phyloP scores from a whole-genome alignment of 2,113 vertebrate species.

The Nothoprocta perdicaria region DNA sequence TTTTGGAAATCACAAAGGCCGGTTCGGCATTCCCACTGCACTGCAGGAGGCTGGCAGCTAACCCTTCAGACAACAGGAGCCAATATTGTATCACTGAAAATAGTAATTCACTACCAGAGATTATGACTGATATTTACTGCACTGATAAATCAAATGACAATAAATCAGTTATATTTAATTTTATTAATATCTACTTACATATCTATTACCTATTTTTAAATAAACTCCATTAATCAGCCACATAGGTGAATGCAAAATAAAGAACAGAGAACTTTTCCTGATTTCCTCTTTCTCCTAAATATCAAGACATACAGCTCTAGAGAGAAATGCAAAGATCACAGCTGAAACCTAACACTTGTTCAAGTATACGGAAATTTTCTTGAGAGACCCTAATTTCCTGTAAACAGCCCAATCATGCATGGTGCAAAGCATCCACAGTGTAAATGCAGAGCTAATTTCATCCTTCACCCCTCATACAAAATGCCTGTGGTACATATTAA shows the following conservation, averaged over 20 bases:
- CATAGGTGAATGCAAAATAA: background rate
- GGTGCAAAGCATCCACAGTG: background rate
- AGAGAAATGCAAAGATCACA: background rate
- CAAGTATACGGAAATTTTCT: background rate
- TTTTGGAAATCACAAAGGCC: background rate
- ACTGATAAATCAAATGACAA: background rate
- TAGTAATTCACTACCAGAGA: background rate
- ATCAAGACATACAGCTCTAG: conserved; percentile 8
- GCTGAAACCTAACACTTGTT: conserved; percentile 11
- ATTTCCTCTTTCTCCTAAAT: background rate
- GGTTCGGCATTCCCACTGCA: background rate
- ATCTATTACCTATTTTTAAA: background rate
- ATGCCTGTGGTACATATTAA: conserved; percentile 10
- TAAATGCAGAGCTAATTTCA: background rate
- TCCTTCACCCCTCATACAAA: background rate
- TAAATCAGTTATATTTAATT: background rate
- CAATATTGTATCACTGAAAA: background rate
- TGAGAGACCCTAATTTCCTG: background rate
- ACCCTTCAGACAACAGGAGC: background rate
- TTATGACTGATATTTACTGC: background rate
- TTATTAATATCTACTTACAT: background rate
- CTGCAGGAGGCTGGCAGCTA: background rate
- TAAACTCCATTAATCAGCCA: background rate
- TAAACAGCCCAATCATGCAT: background rate
- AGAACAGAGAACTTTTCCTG: background rate